Evolutionary conservation across 2,113 vertebrate species (phyloP), one percentile per base, ranked within the genome.

Genomic region (Anolis sagrei): DNA sequence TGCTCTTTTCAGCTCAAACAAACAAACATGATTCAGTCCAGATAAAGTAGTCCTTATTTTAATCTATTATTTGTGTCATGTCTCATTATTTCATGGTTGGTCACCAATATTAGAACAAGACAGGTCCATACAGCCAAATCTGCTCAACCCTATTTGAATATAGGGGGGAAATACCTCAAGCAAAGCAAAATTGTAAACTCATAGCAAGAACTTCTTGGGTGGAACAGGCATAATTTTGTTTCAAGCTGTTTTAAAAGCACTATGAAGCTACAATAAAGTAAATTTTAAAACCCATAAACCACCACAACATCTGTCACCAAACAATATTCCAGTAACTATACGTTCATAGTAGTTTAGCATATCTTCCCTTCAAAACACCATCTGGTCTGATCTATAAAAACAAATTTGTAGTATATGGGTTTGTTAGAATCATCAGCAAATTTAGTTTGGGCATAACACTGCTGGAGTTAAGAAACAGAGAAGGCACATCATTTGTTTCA

Each of bases 371-470:
- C 90, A 88, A 93, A 90, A 62, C 27, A 81, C 93, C 94, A 94
- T 94, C 94, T 95, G 93, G 54, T 94, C 81, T 66, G 10, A 34
- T 88, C 75, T 90, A 72, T 86, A 90, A 90, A 93, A 88, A 2
- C 54, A 13, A 25, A 83, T 86, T 90, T 86, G 61, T 54, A 84
- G 39, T 49, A 68, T 2, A 1, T 16, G 13, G 66, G 19, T 0
- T 13, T 54, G 74, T 73, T 48, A 81, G 78, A 84, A n/a, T 88
- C 90, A 70, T 76, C 58, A 89, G 77, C 83, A 89, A 88, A 61
- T 88, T 73, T 62, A 82, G 77, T 82, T 81, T 86, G 1, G 48
- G 29, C 68, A 61, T 77, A 61, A 14, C 25, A 87, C 1, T 13
- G 72, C 11, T 16, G 6, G n/a, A n/a, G 83, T 90, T 34, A 83